Evolutionary conservation across 2,797 vertebrate species (phyloP), one percentile per base, ranked within the genome.

Genomic region (Rhinella marina): DNA sequence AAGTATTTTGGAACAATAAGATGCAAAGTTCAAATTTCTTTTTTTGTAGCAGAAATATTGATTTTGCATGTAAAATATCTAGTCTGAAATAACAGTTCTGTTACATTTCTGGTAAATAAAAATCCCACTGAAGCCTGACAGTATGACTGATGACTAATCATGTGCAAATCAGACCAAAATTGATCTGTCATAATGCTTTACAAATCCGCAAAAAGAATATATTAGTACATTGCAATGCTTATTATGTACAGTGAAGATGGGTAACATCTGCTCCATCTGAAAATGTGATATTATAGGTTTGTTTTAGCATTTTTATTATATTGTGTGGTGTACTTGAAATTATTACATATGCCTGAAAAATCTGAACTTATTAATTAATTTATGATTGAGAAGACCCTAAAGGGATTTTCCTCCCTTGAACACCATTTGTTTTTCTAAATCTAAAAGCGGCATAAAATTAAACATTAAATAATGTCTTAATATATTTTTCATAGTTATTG

Each of bases 101-200:
- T 48, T 41, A 32, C 7, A 62, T 64, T 81, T 81, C 13, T 81
- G 79, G n/a, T 11, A 81, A 21, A 81, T 2, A 29, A 81, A 57
- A 1, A 41, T 62, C 29, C 59, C 29, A 64, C 62, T 32, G 23
- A 64, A 48, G 12, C 52, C 23, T 81, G 61, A 52, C 59, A 81
- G 80, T 62, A 27, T 50, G 41, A 81, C 80, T 64, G 29, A 66
- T 66, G 27, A 66, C 80, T 81, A 81, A 81, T 41, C 57, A 81
- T 81, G 61, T 66, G 61, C 61, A 81, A 81, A 81, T 81, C 80
- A 81, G 29, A n/a, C 41, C 48, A 12, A 81, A 81, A 81, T 50
- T 25, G 27, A 81, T 64, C 32, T 81, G 80, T 64, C 80, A 81
- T 59, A 64, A 64, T 48, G 80, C 61, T 81, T 81, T 48, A 50